Base-by-base conservation (phyloP, 2,888 invertebrate genomes). In the Gastracanthus pulcherrimus region DNA sequence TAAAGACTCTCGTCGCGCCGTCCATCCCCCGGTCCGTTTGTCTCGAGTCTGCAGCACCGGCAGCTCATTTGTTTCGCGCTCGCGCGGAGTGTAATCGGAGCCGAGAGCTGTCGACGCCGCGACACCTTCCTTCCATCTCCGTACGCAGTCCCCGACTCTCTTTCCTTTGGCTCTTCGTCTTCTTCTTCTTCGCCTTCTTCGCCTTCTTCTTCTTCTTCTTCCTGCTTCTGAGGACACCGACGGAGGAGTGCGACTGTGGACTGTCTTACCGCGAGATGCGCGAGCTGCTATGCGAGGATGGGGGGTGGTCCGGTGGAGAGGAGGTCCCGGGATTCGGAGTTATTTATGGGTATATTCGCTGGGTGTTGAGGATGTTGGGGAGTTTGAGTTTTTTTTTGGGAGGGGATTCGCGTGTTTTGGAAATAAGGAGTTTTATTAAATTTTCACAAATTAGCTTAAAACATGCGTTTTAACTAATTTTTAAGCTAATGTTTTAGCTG, bases 91-190 rank as follows among this genome's bases (percentile, higher is more conserved):
- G 55, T 55, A 55, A 55, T 55, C 55, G 55, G 55, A 55, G 55
- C 55, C 55, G 55, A n/a, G n/a, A 55, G 55, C 55, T 55, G 74
- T 77, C 55, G 51, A 55, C 70, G 36, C 64, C 41, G 70, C 48
- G 76, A 29, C 34, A 74, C 62, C 80, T 60, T 79, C 80, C 70
- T 76, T 76, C 71, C 71, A 79, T 80, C 82, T 82, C 80, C 82
- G 83, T 60, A 29, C 6, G 26, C 41, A 55, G 58, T 72, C 16
- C 11, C 7, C 19, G 26, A 13, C 26, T 70, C 51, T 70, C 34
- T 51, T 51, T 19, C 11, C 31, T 51, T 19, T 67, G n/a, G 31
- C 29, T 66, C 66, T 60, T 60, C 66, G n/a, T 38, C 66, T 48
- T 51, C 70, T 70, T 48, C 48, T 41, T 29, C 41, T 29, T 45